These are phyloP conservation scores for Panopea generosa DNA, from an alignment of 2,888 invertebrate genomes.

Conservation along the genomic window DNA sequence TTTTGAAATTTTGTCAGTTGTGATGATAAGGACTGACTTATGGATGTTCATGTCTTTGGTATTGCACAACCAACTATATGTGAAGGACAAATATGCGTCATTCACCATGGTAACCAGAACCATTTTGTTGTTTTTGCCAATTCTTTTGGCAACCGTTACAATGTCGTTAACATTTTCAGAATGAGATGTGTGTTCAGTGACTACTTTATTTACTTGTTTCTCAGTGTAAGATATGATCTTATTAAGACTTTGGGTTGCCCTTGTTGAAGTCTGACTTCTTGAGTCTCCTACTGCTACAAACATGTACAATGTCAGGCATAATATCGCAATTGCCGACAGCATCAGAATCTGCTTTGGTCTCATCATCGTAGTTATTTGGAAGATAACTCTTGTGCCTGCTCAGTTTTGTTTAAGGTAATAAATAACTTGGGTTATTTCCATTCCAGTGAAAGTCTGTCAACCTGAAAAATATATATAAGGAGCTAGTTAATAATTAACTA, in stretches of 20 bases:
- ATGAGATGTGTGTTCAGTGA: not conserved
- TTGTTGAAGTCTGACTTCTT: not conserved
- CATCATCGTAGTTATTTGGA: too few relatives aligned
- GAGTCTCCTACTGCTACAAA: not conserved
- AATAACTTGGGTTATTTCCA: too few relatives aligned
- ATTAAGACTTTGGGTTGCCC: not conserved
- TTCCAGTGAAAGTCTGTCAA: too few relatives aligned
- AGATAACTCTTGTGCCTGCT: too few relatives aligned
- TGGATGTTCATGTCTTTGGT: conserved; percentile 71
- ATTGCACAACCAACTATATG: conserved; percentile 74
- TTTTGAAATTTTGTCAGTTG: conserved; percentile 65
- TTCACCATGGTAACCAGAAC: conserved; percentile 72
- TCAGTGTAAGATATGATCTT: too few relatives aligned
- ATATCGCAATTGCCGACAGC: not conserved
- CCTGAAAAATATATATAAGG: too few relatives aligned
- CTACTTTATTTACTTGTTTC: not conserved
- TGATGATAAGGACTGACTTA: conserved; percentile 69
- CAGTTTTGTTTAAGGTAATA: too few relatives aligned
- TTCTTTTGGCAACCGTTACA: conserved; percentile 53
- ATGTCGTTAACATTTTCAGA: conserved; percentile 30
- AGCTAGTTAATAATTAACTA: too few relatives aligned
- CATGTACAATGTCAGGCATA: conserved; percentile 6
- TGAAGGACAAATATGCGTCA: conserved; percentile 71
- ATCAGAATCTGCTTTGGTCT: conserved; percentile 29
- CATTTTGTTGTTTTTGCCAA: conserved; percentile 46